Conservation (phyloP, 1,140 invertebrate species). For the Telenomus remus region DNA sequence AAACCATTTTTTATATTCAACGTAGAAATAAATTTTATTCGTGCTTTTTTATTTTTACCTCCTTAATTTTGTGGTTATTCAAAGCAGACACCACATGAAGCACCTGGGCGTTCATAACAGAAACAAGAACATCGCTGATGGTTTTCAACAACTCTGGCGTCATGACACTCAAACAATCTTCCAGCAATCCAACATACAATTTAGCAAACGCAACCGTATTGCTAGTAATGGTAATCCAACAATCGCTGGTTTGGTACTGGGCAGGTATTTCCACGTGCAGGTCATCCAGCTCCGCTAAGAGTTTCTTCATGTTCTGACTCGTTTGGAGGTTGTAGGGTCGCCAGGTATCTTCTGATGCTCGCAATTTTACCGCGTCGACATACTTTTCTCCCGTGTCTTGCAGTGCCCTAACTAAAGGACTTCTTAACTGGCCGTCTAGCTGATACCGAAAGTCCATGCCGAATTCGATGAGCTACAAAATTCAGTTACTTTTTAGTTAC, state of each 20-base stretch:
- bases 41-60: constrained; percentile 69
- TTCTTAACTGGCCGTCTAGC: constrained; percentile 85
- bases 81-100: constrained; percentile 79
- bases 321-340: constrained; percentile 81
- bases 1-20: no score
- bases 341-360: constrained; percentile 84
- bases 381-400: constrained; percentile 84
- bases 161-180: constrained; percentile 82
- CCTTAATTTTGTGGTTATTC: constrained; percentile 76
- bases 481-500: background rate
- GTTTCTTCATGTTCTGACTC: constrained; percentile 73
- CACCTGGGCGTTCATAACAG: constrained; percentile 81
- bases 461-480: constrained; percentile 79
- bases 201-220: constrained; percentile 84
- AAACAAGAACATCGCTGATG: constrained; percentile 79
- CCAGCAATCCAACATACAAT: constrained; percentile 79
- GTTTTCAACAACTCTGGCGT: constrained; percentile 79
- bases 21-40: background rate
- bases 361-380: constrained; percentile 83
- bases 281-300: constrained; percentile 74
- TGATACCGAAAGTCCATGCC: constrained; percentile 90
- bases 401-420: constrained; percentile 79
- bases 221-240: constrained; percentile 81
- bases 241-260: constrained; percentile 76
- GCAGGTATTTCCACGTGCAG: constrained; percentile 68